Base-by-base conservation (phyloP, 2,888 invertebrate genomes). In the Nebria brevicollis region DNA sequence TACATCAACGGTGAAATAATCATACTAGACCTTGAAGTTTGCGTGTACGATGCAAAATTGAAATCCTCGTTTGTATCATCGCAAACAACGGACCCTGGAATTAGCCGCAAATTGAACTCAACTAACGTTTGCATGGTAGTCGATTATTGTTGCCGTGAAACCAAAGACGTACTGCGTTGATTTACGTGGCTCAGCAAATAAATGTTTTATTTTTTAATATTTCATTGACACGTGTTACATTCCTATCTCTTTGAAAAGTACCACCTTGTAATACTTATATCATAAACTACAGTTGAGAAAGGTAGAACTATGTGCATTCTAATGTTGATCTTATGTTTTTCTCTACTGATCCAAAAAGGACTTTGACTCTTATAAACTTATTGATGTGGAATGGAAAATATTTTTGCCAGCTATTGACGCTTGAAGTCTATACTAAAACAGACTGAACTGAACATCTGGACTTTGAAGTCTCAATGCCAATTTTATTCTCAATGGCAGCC, bases 51-150 rank as follows among this genome's bases (percentile, higher is more conserved):
- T 34, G 73, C 43, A 43, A 73, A 73, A 73, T 73, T 41, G 73
- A 73, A 73, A 26, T 72, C 72, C 54, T 15, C 68, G 42, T 76
- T 41, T 76, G 66, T 68, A 66, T 76, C 66, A 25, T 26, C 68
- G 68, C 74, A 20, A 68, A 70, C 74, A 80, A 80, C 75, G 79
- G 43, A 4, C 20, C 66, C 34, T 41, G 68, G 73, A 80, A 80
- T 80, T 80, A 80, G 79, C 75, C 79, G 75, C 75, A 75, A 80
- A 80, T 80, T 75, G 79, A 80, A 75, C 74, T 72, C 75, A 80
- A 80, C 73, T 73, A 78, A 41, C 43, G 73, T 41, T 26, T 73
- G 43, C 73, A 54, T 73, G 66, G 76, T 64, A 42, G 73, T 66
- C 73, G 72, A 78, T 78, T 78, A 78, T 78, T 78, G 78, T 78